Percentiles rank a stretch among this genome's conserved stretches.
phyloP scores from a whole-genome alignment of 2,888 invertebrate genomes.

The Noctua janthina region DNA sequence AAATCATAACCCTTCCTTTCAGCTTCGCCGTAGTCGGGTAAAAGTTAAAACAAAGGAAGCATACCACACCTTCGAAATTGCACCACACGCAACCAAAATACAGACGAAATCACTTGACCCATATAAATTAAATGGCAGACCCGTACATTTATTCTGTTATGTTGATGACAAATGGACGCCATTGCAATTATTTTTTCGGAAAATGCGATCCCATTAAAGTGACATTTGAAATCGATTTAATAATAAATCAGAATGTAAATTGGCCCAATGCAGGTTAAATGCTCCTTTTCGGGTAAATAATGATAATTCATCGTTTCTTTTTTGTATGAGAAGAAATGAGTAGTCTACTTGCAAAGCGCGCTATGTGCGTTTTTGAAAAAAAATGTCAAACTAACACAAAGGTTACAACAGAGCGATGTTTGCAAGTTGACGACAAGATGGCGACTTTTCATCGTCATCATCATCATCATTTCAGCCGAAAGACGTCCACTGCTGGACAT shows the following conservation, averaged over 20 bases:
- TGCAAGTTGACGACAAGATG: no score
- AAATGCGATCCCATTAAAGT: constrained; percentile 30
- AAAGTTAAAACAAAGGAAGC: not conserved
- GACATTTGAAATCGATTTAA: constrained; percentile 35
- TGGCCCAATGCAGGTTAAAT: no score
- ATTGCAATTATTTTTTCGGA: constrained; percentile 34
- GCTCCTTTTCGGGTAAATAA: not conserved
- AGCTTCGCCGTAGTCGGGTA: no score
- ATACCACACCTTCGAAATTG: constrained; percentile 12
- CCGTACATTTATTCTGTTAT: constrained; percentile 39
- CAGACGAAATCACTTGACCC: constrained; percentile 32
- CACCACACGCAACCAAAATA: not conserved
- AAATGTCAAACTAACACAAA: no score
- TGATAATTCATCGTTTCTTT: not conserved
- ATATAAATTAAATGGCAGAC: constrained; percentile 23
- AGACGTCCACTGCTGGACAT: no score
- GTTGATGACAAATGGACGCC: constrained; percentile 41
- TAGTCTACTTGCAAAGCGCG: no score
- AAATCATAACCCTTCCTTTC: no score
- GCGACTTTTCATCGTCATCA: no score
- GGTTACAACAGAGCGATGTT: no score
- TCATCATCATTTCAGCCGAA: no score
- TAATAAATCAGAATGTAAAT: constrained; percentile 27
- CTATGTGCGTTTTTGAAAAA: no score
- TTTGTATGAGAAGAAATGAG: not conserved